phyloP scores from a whole-genome alignment of 2,888 invertebrate genomes.

The Druceiella hillmani region DNA sequence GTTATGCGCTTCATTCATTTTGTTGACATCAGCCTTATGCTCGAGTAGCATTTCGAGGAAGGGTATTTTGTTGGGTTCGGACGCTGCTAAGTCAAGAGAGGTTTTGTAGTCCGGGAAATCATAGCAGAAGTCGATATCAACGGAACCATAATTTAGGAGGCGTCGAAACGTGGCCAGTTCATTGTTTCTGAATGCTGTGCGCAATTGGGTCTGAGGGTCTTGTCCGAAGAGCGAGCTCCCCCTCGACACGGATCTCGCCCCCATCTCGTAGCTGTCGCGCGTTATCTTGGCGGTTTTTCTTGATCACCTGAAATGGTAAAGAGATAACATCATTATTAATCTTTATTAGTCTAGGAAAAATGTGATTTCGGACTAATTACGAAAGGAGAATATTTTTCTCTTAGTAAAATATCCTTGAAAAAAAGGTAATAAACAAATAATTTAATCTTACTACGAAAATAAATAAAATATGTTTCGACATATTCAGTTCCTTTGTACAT shows the following conservation, averaged over 20 bases:
- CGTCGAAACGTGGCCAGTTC: slow-evolving; percentile 48
- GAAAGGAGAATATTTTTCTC: no score
- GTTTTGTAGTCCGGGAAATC: slow-evolving; percentile 54
- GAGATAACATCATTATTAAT: no score
- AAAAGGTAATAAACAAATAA: no score
- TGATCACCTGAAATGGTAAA: no score
- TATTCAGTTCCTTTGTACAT: no score
- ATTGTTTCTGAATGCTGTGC: slow-evolving; percentile 48
- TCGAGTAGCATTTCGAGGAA: slow-evolving; percentile 55
- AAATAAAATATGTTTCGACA: no score
- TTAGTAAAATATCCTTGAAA: no score
- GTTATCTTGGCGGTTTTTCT: no score
- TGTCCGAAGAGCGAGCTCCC: slow-evolving; percentile 43
- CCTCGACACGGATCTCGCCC: slow-evolving; percentile 36
- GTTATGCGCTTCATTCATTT: slow-evolving; percentile 48
- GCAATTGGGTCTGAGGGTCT: slow-evolving; percentile 46
- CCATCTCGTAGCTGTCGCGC: slow-evolving; percentile 48
- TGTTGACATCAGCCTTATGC: slow-evolving; percentile 57
- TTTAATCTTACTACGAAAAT: no score
- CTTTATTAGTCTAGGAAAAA: no score
- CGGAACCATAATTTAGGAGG: slow-evolving; percentile 41
- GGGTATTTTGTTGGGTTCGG: slow-evolving; percentile 42
- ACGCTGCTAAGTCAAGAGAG: slow-evolving; percentile 54
- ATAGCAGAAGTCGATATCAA: slow-evolving; percentile 51
- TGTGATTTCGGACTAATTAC: no score